Evolutionary conservation across 2,888 invertebrate genomes (phyloP).

Genomic region (Tricholauxania praeusta): DNA sequence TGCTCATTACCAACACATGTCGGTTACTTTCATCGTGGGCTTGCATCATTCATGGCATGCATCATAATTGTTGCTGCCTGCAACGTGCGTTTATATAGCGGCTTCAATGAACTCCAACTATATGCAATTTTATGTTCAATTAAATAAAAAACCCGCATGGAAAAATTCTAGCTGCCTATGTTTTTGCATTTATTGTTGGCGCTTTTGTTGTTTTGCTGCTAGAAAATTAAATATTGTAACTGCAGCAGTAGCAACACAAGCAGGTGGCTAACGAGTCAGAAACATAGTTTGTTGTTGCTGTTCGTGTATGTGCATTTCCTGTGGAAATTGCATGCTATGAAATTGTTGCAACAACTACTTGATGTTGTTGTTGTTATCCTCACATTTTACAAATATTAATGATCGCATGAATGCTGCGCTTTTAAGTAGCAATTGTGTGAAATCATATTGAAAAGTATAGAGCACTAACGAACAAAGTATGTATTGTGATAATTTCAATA

Average conservation of each 20-base stretch:
- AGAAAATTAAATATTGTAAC: too few relatives aligned
- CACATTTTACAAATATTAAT: conserved; percentile 3
- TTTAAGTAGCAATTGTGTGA: too few relatives aligned
- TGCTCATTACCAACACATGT: neutral
- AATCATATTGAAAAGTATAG: too few relatives aligned
- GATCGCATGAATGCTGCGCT: neutral
- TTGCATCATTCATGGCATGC: neutral
- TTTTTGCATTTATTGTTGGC: too few relatives aligned
- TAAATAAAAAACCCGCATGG: neutral
- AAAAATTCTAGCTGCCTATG: neutral
- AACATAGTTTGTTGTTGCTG: neutral
- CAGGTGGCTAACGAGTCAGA: neutral
- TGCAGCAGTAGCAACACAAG: neutral
- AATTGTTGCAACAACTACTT: neutral
- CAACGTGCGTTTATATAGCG: too few relatives aligned
- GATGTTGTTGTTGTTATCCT: neutral
- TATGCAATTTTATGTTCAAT: conserved; percentile 1
- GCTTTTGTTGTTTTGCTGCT: too few relatives aligned
- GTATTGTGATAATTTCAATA: too few relatives aligned
- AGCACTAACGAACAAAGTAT: too few relatives aligned
- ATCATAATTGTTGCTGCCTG: neutral
- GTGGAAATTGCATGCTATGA: neutral
- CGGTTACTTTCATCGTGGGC: neutral
- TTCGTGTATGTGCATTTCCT: neutral
- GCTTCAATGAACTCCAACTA: neutral